These are phyloP conservation scores for Sipha maydis DNA, from an alignment of 2,888 invertebrate genomes.

Conservation along the genomic window DNA sequence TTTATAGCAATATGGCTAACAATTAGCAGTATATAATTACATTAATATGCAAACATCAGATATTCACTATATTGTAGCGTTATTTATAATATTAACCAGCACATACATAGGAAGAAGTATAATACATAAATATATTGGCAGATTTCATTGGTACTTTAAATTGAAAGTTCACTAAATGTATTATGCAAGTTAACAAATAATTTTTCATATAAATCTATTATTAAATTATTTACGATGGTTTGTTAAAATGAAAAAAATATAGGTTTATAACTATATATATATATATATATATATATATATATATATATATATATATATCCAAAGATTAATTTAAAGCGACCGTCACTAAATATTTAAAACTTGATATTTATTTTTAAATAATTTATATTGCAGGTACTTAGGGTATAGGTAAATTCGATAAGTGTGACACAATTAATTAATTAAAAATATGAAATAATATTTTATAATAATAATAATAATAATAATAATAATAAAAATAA, in stretches of 20 bases:
- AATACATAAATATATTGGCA: not conserved
- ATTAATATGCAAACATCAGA: constrained; percentile 12
- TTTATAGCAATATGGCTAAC: constrained; percentile 20
- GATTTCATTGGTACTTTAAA: constrained; percentile 21
- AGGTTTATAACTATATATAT: not conserved
- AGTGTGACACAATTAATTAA: constrained; percentile 46
- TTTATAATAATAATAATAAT: constrained; percentile 26
- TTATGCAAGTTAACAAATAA: constrained; percentile 2
- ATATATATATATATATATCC: constrained; percentile 17
- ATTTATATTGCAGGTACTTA: constrained; percentile 60
- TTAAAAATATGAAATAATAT: constrained; percentile 51
- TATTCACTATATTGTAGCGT: constrained; percentile 32
- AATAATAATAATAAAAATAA: constrained; percentile 44
- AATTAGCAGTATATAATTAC: constrained; percentile 8
- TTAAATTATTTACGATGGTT: constrained; percentile 34
- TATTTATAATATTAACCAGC: constrained; percentile 37
- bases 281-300: constrained; percentile 33
- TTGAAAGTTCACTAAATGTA: constrained; percentile 15
- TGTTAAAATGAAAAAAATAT: constrained; percentile 31
- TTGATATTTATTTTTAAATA: constrained; percentile 52
- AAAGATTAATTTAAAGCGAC: constrained; percentile 45
- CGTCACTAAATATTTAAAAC: constrained; percentile 45
- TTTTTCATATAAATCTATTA: constrained; percentile 31
- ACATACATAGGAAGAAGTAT: not conserved
- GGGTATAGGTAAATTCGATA: constrained; percentile 60